Evolutionary conservation across 2,797 vertebrate genomes (phyloP).

Genomic region (Sebastes matsubarae): DNA sequence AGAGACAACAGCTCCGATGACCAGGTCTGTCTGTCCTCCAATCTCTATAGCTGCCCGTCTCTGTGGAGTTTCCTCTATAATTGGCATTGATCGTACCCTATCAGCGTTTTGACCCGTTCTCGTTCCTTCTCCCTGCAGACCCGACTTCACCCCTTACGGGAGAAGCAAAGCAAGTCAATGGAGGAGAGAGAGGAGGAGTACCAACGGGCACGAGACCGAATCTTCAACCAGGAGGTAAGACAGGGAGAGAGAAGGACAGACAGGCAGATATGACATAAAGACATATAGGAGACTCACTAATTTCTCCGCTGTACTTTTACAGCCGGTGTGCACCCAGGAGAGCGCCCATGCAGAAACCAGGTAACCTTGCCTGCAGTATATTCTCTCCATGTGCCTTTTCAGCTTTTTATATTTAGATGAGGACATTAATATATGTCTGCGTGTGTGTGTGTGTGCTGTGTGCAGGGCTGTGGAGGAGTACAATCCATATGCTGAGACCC

Average conservation of each 20-base stretch:
- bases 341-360: conserved; percentile 92
- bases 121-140: conserved; percentile 83
- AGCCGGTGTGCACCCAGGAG: conserved; percentile 91
- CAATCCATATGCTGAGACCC: conserved; percentile 90
- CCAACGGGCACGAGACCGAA: conserved; percentile 93
- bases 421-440: conserved; percentile 58
- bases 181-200: conserved; percentile 98
- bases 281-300: conserved; percentile 39
- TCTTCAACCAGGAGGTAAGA: conserved; percentile 96
- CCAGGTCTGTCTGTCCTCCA: conserved; percentile 76
- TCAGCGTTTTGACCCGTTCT: conserved; percentile 66
- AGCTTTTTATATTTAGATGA: conserved; percentile 72
- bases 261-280: neutral
- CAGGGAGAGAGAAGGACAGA: conserved; percentile 21
- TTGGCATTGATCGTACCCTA: conserved; percentile 37
- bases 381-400: conserved; percentile 51
- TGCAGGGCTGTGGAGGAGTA: conserved; percentile 85
- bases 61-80: conserved; percentile 24
- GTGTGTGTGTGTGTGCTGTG: conserved; percentile 28
- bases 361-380: conserved; percentile 79
- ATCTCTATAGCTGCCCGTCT: conserved; percentile 13
- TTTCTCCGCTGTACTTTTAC: conserved; percentile 80
- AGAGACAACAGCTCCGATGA: conserved; percentile 95
- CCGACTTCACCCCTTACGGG: conserved; percentile 89
- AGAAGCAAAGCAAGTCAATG: conserved; percentile 94